Conservation (phyloP, 2,888 invertebrate species). For the Tipula lateralis region DNA sequence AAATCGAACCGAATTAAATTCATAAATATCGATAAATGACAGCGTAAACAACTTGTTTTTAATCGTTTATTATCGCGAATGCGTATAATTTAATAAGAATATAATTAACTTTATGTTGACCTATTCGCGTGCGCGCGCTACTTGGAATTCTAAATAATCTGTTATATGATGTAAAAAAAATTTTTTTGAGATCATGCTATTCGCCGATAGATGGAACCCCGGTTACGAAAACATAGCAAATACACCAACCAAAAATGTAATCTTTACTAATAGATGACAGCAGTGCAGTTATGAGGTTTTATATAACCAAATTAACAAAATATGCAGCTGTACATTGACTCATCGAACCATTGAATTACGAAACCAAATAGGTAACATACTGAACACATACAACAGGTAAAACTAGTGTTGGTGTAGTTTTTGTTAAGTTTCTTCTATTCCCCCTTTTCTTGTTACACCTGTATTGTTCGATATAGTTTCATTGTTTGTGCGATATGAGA, state of each 20-base stretch:
- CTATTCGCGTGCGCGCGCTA: not conserved
- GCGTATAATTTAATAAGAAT: not conserved
- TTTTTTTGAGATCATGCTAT: not conserved
- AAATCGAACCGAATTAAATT: not conserved
- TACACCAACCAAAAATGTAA: not conserved
- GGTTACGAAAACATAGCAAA: too few relatives aligned
- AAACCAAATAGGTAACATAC: not conserved
- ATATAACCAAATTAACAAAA: not conserved
- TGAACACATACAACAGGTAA: not conserved
- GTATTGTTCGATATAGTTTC: not conserved
- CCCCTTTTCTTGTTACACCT: not conserved
- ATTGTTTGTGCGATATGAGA: not conserved
- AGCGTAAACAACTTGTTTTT: constrained; percentile 8
- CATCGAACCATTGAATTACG: not conserved
- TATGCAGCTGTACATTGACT: not conserved
- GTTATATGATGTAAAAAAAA: not conserved
- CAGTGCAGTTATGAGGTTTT: not conserved
- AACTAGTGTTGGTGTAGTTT: not conserved
- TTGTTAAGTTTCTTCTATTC: not conserved
- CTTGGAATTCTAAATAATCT: not conserved
- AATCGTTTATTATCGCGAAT: not conserved
- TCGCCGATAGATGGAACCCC: not conserved
- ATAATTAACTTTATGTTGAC: not conserved
- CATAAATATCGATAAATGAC: not conserved
- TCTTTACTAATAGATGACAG: not conserved